Evolutionary conservation across 2,888 invertebrate species (phyloP), one percentile per base, ranked within the genome.

Genomic region (Eupsilia transversa): DNA sequence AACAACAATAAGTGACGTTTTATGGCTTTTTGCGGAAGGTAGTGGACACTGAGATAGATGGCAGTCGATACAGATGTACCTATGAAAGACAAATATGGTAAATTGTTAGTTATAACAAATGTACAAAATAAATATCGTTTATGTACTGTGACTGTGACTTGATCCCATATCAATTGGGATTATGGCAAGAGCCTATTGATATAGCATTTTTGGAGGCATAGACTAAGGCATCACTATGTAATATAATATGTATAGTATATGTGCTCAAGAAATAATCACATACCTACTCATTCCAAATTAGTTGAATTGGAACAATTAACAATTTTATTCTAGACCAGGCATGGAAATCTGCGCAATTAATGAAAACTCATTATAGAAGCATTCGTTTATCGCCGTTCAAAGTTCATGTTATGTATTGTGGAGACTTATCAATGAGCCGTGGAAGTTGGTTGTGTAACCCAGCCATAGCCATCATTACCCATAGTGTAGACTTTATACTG

Each of bases 321-420:
- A 1, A n/a, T n/a, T 52, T 52, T 52, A 4, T 52, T n/a, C n/a
- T 12, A n/a, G n/a, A 38, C 49, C 27, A 64, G 27, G 20, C 23
- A 70, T 57, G 27, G 30, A 77, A 74, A 61, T 63, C 6, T 61
- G 54, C 4, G 54, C 5, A 72, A 9, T 57, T 59, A 64, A 61
- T 69, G 43, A 60, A 80, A 65, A 75, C n/a, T 60, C 20, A 71
- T 60, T 68, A 54, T n/a, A 61, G 56, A 65, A 27, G 10, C 46
- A 56, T 56, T 49, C 17, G 27, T 72, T 76, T 80, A 80, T 80
- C 81, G 10, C 12, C 12, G 57, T 41, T 38, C 79, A 82, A 78
- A 78, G 82, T 78, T 74, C 78, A 74, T 66, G 57, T 82, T 54
- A 20, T 56, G 56, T 64, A 52, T 65, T 66, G 46, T 74, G n/a